Conservation (phyloP, 2,797 vertebrate species). For the Sebastes ruberrimus region DNA sequence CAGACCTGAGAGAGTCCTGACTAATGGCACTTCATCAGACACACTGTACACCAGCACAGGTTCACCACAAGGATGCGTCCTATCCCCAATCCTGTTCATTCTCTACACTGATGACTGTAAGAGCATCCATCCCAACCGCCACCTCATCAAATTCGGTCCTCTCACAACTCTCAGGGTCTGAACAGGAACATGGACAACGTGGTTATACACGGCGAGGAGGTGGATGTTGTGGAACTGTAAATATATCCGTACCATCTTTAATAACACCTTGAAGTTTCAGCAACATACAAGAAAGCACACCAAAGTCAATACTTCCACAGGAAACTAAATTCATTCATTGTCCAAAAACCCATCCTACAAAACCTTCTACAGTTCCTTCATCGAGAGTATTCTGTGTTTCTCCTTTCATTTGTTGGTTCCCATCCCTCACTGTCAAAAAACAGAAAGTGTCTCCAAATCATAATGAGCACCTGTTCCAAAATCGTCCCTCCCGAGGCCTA, state of each 20-base stretch:
- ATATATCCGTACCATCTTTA: not conserved
- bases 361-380: no score
- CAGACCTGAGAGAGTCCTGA: no score
- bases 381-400: no score
- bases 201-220: not conserved
- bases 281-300: not conserved
- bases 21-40: no score
- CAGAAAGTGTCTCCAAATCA: not conserved
- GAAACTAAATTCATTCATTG: no score
- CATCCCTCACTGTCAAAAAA: not conserved
- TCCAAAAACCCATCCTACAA: no score
- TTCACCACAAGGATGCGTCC: no score
- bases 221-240: not conserved
- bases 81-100: no score
- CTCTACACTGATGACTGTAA: no score
- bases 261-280: not conserved
- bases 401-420: no score
- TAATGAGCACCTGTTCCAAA: not conserved
- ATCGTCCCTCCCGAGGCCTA: not conserved
- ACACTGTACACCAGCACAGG: no score
- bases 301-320: not conserved
- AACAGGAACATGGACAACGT: not conserved
- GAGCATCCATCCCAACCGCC: not conserved
- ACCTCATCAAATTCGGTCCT: not conserved
- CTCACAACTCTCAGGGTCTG: not conserved